Base-by-base conservation (phyloP, 2,888 invertebrate species). In the Chouioia cunea region DNA sequence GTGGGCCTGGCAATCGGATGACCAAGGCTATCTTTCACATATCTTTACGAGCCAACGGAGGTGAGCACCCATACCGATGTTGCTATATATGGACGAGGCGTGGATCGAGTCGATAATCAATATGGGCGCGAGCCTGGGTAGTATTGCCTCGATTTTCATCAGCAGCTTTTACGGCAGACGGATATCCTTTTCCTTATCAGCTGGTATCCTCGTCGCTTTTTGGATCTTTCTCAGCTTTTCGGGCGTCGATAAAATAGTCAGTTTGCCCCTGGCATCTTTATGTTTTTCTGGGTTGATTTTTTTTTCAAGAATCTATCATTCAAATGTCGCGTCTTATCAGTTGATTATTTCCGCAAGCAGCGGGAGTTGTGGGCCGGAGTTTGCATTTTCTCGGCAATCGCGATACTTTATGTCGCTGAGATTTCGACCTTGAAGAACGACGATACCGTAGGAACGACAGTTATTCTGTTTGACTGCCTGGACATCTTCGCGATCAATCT, bases 331-430 rank as follows among this genome's bases (percentile, higher is more conserved):
- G 8, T 12, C 36, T 63, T 70, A 56, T 65, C 68, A 78, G 78
- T 63, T 71, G 58, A 53, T 78, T 36, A 48, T 75, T 58, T 54
- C 70, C 15, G 74, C 75, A n/a, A n/a, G n/a, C n/a, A n/a, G n/a
- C n/a, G n/a, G n/a, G n/a, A n/a, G n/a, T n/a, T n/a, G n/a, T n/a
- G n/a, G n/a, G n/a, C n/a, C 6, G 77, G 76, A 0, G 69, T 73
- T 0, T 79, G 79, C 27, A 63, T 76, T 16, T 78, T 75, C 53
- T 46, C 76, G 0, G 74, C 75, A 8, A 77, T 78, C 4, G 68
- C 76, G n/a, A 73, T 75, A 8, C 71, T 79, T 36, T 79, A 78
- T 56, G 72, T 78, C 0, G 73, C 75, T 8, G 79, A 79, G 70
- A 76, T 79, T 22, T 75, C 78, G 0, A 63, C 71, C 14, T 57